Base-by-base conservation (phyloP, 2,113 vertebrate species). In the Haliaeetus leucogaster region DNA sequence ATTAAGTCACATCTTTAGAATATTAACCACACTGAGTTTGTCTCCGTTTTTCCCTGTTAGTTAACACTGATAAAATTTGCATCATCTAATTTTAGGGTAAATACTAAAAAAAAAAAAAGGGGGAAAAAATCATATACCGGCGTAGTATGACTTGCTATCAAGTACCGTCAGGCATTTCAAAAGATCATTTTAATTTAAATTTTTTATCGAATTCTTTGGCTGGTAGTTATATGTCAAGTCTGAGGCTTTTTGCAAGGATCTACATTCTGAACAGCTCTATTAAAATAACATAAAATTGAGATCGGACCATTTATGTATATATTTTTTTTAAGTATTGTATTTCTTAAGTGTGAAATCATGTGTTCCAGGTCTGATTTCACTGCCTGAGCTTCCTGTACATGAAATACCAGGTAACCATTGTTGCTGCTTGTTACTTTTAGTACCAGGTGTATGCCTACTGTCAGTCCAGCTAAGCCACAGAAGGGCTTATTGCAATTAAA, bases 401-500 rank as follows among this genome's bases (percentile, higher is more conserved):
- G 61, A 42, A 82, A 93, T 85, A 77, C 63, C 66, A 55, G 66
- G 15, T 80, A 94, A 74, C 96, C 84, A 42, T 50, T 72, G 65
- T 70, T 76, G 76, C 80, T 93, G 86, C 76, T 85, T 38, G 21
- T 45, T 95, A 38, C 89, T 38, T 78, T 95, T 93, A 42, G 72
- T 95, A 96, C 85, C 93, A 86, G 88, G 96, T 96, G 93, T 91
- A 89, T 65, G 90, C 92, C 97, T 97, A 92, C 95, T 97, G 98
- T 98, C 94, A 98, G 98, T 97, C 96, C 97, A 93, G 96, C 96
- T 97, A 97, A 98, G 97, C 97, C 97, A 95, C 98, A 97, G 96
- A 97, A 98, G 97, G 97, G 98, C 97, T 98, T 98, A 98, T 96
- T 98, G 98, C 97, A 98, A 98, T 98, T 98, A 98, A 98, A 98